Percentiles rank a stretch among this genome's conserved stretches.
Evolutionary conservation across 2,797 vertebrate species (phyloP).

Genomic region (Pelochelys cantorii): DNA sequence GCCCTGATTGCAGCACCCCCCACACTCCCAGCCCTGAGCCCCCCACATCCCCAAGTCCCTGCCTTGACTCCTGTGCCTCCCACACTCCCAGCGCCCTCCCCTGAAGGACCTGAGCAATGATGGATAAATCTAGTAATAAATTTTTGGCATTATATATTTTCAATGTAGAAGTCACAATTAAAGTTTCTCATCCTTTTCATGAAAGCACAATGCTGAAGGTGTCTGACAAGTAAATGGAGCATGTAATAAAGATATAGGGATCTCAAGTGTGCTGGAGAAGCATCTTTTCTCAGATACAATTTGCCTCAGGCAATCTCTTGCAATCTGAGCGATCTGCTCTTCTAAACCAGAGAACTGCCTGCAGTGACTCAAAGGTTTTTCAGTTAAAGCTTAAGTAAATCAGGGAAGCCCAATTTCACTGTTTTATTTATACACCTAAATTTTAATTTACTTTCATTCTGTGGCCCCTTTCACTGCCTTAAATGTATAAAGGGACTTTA

Average conservation of each 20-base stretch:
- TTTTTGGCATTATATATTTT: background rate
- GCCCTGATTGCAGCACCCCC: too few relatives aligned
- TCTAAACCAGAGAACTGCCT: background rate
- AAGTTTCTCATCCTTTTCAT: background rate
- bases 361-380: slow-evolving; percentile 11
- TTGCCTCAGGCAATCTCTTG: slow-evolving; percentile 30
- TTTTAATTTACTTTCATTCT: slow-evolving; percentile 40
- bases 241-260: background rate
- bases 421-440: slow-evolving; percentile 57
- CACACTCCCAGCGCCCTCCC: too few relatives aligned
- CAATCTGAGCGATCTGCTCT: background rate
- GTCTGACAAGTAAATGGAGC: background rate
- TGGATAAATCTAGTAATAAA: background rate
- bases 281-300: background rate
- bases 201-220: background rate
- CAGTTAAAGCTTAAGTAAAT: slow-evolving; percentile 28
- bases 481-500: background rate
- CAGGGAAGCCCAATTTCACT: background rate
- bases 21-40: too few relatives aligned
- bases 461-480: slow-evolving; percentile 24
- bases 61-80: too few relatives aligned
- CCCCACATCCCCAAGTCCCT: too few relatives aligned
- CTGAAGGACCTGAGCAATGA: too few relatives aligned
- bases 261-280: slow-evolving; percentile 10
- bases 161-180: background rate